Evolutionary conservation across 2,888 invertebrate genomes (phyloP), one percentile per base, ranked within the genome.

Genomic region (Sycophila texana): DNA sequence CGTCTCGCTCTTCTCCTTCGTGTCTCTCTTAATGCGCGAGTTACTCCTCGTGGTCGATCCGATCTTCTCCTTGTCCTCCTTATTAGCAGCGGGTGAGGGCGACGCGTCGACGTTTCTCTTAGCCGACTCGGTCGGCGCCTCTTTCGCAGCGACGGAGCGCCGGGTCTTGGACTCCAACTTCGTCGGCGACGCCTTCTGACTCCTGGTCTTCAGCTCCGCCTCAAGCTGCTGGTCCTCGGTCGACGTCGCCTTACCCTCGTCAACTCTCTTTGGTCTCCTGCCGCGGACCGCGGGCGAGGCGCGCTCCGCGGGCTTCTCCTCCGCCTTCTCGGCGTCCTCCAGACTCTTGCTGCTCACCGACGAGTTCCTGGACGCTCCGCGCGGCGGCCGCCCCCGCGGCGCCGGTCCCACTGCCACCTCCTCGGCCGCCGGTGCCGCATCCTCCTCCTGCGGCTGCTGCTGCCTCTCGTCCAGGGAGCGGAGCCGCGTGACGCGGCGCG

Each of bases 11-110:
- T 67, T 76, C 13, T 67, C 61, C 18, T 60, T 77, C 0, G 14
- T 4, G 3, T 73, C 72, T 20, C 39, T 70, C 13, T 61, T 74
- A 1, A 67, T 47, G 70, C 71, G 74, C 0, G 81, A 83, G 7
- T 81, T 83, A 14, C 83, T 85, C 30, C 85, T 83, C 0, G 84
- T 84, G 16, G 74, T 75, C 49, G 57, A 78, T 51, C 83, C 51
- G 20, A 61, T 26, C 76, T 77, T 70, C 63, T 79, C 76, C 13
- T 77, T 60, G 60, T 77, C 76, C 5, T 65, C 70, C 4, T 57
- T 57, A n/a, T n/a, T 1, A 18, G 1, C 58, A 53, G 3, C 14
- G 2, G 53, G 60, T 10, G 16, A 39, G 7, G 60, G 26, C 22
- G 67, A 13, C 39, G 60, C 14, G 20, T 18, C 2, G 0, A 47